Evolutionary conservation across 1,140 invertebrate genomes (phyloP).

Genomic region (Philotrypesis tridentata): DNA sequence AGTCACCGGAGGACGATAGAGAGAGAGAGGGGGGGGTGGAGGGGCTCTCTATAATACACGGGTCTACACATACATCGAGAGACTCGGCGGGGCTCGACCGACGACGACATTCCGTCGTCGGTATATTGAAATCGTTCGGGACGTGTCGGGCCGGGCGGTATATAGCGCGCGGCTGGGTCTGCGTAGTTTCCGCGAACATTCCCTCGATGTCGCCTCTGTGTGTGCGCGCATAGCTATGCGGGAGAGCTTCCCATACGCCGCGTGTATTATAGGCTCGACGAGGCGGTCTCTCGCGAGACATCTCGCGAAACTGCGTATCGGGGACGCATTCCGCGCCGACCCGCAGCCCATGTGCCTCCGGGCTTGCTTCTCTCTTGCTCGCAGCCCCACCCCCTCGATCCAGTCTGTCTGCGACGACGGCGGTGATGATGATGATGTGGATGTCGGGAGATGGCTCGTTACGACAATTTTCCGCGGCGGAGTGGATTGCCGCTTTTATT

Average conservation of each 20-base stretch:
- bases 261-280: background rate
- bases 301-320: background rate
- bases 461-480: too few relatives aligned
- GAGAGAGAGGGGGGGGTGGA: too few relatives aligned
- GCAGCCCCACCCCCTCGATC: too few relatives aligned
- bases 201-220: slow-evolving; percentile 21
- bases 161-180: slow-evolving; percentile 7
- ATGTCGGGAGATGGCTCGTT: too few relatives aligned
- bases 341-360: background rate
- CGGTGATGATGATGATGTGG: background rate
- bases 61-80: background rate
- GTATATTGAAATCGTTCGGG: slow-evolving; percentile 33
- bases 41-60: background rate
- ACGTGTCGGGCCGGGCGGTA: background rate
- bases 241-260: background rate
- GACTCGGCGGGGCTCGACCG: background rate
- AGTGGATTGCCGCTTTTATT: too few relatives aligned
- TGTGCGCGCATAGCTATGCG: background rate
- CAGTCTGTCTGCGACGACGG: background rate
- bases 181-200: slow-evolving; percentile 31
- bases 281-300: slow-evolving; percentile 13
- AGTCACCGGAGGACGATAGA: background rate
- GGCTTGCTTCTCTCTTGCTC: too few relatives aligned
- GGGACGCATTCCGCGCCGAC: slow-evolving; percentile 6
- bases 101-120: background rate